Evolutionary conservation across 2,113 vertebrate genomes (phyloP), one percentile per base, ranked within the genome.

Genomic region (Neolamprologus caudopunctatus): DNA sequence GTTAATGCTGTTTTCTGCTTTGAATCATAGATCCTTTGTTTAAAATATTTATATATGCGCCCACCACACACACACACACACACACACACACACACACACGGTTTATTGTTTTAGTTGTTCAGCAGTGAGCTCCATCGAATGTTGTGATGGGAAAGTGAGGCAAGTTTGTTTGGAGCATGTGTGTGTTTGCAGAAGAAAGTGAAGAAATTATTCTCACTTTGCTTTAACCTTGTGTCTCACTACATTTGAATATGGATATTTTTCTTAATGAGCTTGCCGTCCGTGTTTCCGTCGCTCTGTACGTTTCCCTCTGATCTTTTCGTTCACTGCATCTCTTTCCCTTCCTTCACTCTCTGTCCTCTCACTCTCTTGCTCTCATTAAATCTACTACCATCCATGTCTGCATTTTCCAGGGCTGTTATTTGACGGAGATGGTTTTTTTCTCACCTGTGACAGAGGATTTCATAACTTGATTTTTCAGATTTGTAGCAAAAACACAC

Each of bases 1-100:
- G 93, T 87, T 89, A 95, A 94, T 94, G 87, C 35, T 21, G 73
- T 81, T 92, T 85, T 82, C 90, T 86, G 88, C 87, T 86, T 85
- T 91, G 88, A 94, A 88, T 94, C 82, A 40, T 83, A 61, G 71
- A 35, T 78, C 63, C 12, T 90, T 91, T 93, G 81, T 90, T 91
- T 89, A 55, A 88, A 85, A 89, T 90, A 81, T 84, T 75, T 75
- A 47, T 73, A 71, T 28, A 89, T 50, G 24, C 78, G 26, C 12
- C 17, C 5, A 51, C 50, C 40, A 68, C 7, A 80, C 63, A 37
- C 63, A 37, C 28, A 19, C 16, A 61, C 63, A 37, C 63, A 37
- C 28, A 19, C 16, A 61, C 17, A 45, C 45, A 79, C 5, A 82
- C 9, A 61, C 28, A 31, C 57, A 63, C 31, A 37, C 6, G 66